Conservation (phyloP, 2,888 invertebrate genomes). For the Neocrepidodera transversa region DNA sequence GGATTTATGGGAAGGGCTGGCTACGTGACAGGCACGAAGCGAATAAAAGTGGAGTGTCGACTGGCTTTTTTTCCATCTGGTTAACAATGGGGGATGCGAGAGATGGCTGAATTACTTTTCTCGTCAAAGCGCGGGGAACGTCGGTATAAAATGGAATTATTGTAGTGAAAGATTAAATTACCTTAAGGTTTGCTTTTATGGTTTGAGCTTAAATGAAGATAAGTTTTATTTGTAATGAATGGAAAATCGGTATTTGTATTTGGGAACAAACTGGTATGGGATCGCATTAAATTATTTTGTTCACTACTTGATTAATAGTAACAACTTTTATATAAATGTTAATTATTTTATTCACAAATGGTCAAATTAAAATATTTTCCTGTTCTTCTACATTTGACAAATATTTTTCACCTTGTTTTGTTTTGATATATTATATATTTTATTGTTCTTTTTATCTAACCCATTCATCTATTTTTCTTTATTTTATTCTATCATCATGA, state of each 20-base stretch:
- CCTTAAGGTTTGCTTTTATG: conserved; percentile 26
- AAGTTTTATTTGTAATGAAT: conserved; percentile 18
- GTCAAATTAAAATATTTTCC: too few species aligned
- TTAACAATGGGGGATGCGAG: conserved; percentile 26
- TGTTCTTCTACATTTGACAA: too few species aligned
- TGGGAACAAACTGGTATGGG: too few species aligned
- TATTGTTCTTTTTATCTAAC: too few species aligned
- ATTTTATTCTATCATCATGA: too few species aligned
- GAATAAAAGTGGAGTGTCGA: conserved; percentile 28
- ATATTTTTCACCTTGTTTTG: too few species aligned
- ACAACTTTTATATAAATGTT: too few species aligned
- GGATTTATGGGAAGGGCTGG: conserved; percentile 22
- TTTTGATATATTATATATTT: too few species aligned
- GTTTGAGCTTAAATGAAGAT: conserved; percentile 16
- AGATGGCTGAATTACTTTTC: conserved; percentile 25
- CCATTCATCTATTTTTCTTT: too few species aligned
- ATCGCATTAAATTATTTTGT: too few species aligned
- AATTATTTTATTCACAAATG: too few species aligned
- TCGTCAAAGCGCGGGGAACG: conserved; percentile 19
- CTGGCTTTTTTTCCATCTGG: conserved; percentile 27
- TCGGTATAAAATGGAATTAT: conserved; percentile 21
- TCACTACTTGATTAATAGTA: too few species aligned
- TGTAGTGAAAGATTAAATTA: conserved; percentile 25
- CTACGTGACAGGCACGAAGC: conserved; percentile 29
- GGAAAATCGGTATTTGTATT: background rate